phyloP scores from a whole-genome alignment of 30 jellyfish, hydroid and myxozoan genomes.

The Pseudorhiza aurosa region DNA sequence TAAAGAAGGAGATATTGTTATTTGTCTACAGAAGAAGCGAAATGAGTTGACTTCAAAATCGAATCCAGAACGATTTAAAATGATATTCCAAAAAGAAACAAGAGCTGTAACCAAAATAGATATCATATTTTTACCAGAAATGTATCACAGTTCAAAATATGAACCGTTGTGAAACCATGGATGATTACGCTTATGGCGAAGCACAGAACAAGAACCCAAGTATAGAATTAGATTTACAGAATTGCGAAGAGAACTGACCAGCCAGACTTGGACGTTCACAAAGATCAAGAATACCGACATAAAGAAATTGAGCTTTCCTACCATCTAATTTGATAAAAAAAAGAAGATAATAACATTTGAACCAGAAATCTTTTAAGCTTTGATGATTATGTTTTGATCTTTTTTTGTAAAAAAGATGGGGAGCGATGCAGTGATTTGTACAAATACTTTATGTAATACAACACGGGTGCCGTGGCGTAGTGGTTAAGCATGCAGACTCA shows the following conservation, averaged over 20 bases:
- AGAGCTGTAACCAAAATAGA: slow-evolving; percentile 41
- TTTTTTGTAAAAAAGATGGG: neutral
- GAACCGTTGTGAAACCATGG: slow-evolving; percentile 3
- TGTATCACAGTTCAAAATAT: slow-evolving; percentile 32
- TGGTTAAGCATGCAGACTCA: too few relatives aligned
- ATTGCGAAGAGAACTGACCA: too few relatives aligned
- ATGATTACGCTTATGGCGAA: slow-evolving; percentile 13
- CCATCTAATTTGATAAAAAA: slow-evolving; percentile 12
- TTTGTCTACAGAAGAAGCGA: slow-evolving; percentile 20
- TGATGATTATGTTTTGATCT: neutral
- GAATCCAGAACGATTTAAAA: slow-evolving; percentile 40
- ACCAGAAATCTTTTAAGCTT: neutral
- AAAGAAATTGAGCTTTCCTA: neutral
- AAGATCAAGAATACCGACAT: slow-evolving; percentile 33
- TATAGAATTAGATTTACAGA: neutral
- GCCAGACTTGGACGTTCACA: slow-evolving; percentile 21
- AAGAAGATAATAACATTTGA: neutral
- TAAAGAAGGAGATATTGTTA: slow-evolving; percentile 34
- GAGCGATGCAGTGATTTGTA: too few relatives aligned
- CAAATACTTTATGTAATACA: neutral
- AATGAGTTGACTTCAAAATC: slow-evolving; percentile 24
- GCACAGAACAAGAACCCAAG: slow-evolving; percentile 9
- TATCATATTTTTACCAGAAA: slow-evolving; percentile 23
- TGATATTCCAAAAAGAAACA: slow-evolving; percentile 12
- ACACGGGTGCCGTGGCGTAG: too few relatives aligned